These are phyloP conservation scores for Drosophila sucinea DNA, from an alignment of 1,140 invertebrate species.

Conservation along the genomic window DNA sequence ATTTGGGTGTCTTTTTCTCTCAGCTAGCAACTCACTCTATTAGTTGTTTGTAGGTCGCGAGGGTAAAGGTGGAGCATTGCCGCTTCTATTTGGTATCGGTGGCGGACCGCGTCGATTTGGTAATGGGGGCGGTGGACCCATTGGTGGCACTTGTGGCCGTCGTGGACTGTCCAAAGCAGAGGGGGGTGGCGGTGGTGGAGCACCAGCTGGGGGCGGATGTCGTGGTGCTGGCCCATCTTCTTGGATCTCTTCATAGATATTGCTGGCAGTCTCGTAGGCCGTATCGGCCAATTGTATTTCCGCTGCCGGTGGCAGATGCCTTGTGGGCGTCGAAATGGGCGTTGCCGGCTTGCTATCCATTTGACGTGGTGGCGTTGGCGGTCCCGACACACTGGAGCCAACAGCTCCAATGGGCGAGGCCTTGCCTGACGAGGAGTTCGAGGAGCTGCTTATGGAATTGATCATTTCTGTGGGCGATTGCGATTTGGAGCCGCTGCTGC, in stretches of 20 bases:
- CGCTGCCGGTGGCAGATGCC: slow-evolving; percentile 52
- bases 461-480: slow-evolving; percentile 66
- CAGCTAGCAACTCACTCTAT: not conserved
- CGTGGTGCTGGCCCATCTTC: slow-evolving; percentile 70
- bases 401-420: slow-evolving; percentile 51
- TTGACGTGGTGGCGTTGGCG: slow-evolving; percentile 75
- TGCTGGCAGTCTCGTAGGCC: slow-evolving; percentile 63
- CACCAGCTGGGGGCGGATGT: slow-evolving; percentile 65
- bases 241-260: slow-evolving; percentile 78
- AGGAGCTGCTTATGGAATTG: slow-evolving; percentile 58
- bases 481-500: slow-evolving; percentile 74
- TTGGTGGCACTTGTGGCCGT: slow-evolving; percentile 56
- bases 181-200: slow-evolving; percentile 43
- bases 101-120: slow-evolving; percentile 85
- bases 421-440: slow-evolving; percentile 66
- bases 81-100: slow-evolving; percentile 86
- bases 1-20: not conserved
- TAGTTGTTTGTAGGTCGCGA: slow-evolving; percentile 75
- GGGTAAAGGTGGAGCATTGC: slow-evolving; percentile 75
- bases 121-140: slow-evolving; percentile 86
- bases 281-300: slow-evolving; percentile 32
- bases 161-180: slow-evolving; percentile 40
- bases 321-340: slow-evolving; percentile 67
- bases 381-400: slow-evolving; percentile 45
- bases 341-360: slow-evolving; percentile 69